Evolutionary conservation across 1,140 invertebrate species (phyloP).

Genomic region (Trachelipus rathkii): DNA sequence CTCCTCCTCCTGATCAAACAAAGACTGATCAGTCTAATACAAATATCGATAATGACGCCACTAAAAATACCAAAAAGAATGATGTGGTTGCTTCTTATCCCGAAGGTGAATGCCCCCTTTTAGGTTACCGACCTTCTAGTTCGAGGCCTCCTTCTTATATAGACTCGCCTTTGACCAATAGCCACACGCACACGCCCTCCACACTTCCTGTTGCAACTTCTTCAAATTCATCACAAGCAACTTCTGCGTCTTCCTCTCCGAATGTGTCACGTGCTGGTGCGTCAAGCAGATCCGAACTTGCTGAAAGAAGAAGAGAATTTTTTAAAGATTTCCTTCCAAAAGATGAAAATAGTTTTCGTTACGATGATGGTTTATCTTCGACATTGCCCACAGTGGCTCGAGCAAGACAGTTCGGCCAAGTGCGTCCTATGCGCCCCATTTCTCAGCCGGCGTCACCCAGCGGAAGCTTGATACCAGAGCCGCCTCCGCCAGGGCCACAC

Average conservation of each 20-base stretch:
- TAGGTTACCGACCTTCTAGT: background rate
- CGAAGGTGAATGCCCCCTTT: background rate
- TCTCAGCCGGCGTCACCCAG: background rate
- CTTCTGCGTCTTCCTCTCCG: background rate
- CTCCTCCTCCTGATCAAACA: background rate
- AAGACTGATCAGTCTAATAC: background rate
- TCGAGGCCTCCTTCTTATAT: background rate
- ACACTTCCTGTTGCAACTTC: background rate
- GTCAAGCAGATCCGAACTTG: background rate
- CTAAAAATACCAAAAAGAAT: background rate
- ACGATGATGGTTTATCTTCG: background rate
- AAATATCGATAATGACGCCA: background rate
- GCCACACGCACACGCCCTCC: background rate
- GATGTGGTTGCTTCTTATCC: background rate
- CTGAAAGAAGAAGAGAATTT: background rate
- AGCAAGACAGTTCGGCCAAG: background rate
- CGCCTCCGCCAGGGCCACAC: background rate
- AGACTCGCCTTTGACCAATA: background rate
- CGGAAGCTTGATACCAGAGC: background rate
- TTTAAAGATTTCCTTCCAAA: background rate
- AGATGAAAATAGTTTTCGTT: background rate
- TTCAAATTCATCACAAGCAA: background rate
- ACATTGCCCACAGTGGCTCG: background rate
- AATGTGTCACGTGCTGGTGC: background rate
- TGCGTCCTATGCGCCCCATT: background rate